Conservation (phyloP, 2,797 vertebrate species). For the Danionella dracula region DNA sequence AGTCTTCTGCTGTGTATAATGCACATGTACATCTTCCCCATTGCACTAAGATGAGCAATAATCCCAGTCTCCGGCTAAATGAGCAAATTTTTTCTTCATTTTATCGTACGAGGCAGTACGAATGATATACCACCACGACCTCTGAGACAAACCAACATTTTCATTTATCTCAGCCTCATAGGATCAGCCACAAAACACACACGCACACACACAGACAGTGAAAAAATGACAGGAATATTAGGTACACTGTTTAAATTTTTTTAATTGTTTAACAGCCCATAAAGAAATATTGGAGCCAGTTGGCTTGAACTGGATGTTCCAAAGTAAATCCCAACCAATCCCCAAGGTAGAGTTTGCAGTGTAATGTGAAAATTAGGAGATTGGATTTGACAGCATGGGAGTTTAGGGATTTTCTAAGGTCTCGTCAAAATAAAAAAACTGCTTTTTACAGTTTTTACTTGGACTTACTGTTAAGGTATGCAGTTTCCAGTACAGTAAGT, state of each 20-base stretch:
- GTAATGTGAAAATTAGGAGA: slow-evolving; percentile 20
- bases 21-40: slow-evolving; percentile 13
- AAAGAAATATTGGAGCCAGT: slow-evolving; percentile 23
- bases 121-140: slow-evolving; percentile 40
- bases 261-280: slow-evolving; percentile 4
- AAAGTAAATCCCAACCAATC: slow-evolving; percentile 15
- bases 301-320: slow-evolving; percentile 24
- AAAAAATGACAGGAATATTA: slow-evolving; percentile 18
- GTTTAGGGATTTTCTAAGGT: background rate
- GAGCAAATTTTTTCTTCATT: slow-evolving; percentile 63
- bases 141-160: slow-evolving; percentile 44
- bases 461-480: too few relatives aligned
- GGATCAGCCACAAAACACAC: slow-evolving; percentile 21
- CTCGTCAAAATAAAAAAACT: too few relatives aligned
- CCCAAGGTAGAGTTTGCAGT: slow-evolving; percentile 5
- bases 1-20: slow-evolving; percentile 10
- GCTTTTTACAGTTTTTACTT: too few relatives aligned
- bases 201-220: background rate
- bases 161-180: slow-evolving; percentile 17
- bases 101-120: slow-evolving; percentile 54
- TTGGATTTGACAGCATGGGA: slow-evolving; percentile 25
- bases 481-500: too few relatives aligned
- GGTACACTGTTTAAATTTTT: slow-evolving; percentile 4
- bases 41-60: slow-evolving; percentile 9
- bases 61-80: slow-evolving; percentile 52